These are phyloP conservation scores for Eriosoma lanigerum DNA, from an alignment of 1,140 invertebrate genomes.

Conservation along the genomic window DNA sequence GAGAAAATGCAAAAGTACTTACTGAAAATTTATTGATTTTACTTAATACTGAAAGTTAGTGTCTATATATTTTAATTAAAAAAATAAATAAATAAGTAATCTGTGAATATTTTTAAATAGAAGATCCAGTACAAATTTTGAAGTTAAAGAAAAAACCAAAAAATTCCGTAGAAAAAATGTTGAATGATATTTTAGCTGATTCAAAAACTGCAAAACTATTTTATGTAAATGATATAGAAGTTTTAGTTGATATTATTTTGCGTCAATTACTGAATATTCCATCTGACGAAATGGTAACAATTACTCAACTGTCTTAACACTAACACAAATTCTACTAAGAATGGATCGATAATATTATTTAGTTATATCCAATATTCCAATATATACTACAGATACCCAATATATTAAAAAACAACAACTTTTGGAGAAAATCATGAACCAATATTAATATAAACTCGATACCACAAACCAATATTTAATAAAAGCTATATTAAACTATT, in stretches of 20 bases:
- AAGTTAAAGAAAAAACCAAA: slow-evolving; percentile 74
- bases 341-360: too few relatives aligned
- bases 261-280: slow-evolving; percentile 83
- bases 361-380: too few relatives aligned
- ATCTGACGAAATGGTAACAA: slow-evolving; percentile 76
- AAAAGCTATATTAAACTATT: too few relatives aligned
- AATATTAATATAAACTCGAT: too few relatives aligned
- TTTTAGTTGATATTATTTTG: slow-evolving; percentile 87
- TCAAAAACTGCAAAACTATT: slow-evolving; percentile 77
- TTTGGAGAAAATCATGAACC: too few relatives aligned
- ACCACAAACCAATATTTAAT: too few relatives aligned
- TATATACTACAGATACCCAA: too few relatives aligned
- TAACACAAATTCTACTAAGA: too few relatives aligned
- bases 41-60: slow-evolving; percentile 34
- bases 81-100: background rate
- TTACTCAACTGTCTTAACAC: too few relatives aligned
- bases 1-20: slow-evolving; percentile 49
- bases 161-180: slow-evolving; percentile 85
- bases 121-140: slow-evolving; percentile 83
- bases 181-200: slow-evolving; percentile 79
- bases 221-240: slow-evolving; percentile 91
- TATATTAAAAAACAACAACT: too few relatives aligned
- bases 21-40: slow-evolving; percentile 41
- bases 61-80: background rate
- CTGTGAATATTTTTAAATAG: slow-evolving; percentile 61